phyloP scores from a whole-genome alignment of 2,888 invertebrate species.

The Actias luna region DNA sequence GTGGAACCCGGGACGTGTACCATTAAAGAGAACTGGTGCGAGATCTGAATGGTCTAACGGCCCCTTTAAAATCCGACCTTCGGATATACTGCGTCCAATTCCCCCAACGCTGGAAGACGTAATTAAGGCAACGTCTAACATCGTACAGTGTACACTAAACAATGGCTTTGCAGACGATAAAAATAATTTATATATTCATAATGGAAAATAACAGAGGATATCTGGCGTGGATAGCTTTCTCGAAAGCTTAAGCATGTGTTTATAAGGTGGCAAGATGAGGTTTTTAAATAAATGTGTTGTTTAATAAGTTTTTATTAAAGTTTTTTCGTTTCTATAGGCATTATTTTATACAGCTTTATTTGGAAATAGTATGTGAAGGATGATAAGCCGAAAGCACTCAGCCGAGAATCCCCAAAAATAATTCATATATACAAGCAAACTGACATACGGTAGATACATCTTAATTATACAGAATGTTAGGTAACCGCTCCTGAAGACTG shows the following conservation, averaged over 20 bases:
- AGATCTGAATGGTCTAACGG: neutral
- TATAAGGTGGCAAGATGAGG: neutral
- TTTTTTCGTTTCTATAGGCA: too few relatives aligned
- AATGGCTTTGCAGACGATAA: constrained; percentile 8
- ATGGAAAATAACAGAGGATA: constrained; percentile 7
- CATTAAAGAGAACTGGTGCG: neutral
- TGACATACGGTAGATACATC: too few relatives aligned
- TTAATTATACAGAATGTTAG: too few relatives aligned
- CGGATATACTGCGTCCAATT: constrained; percentile 3
- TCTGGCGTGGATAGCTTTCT: neutral
- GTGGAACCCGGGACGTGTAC: neutral
- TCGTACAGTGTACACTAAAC: neutral
- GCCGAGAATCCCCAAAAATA: too few relatives aligned
- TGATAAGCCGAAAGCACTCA: too few relatives aligned
- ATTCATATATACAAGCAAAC: too few relatives aligned
- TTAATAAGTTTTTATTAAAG: too few relatives aligned
- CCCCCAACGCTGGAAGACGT: neutral
- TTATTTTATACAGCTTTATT: too few relatives aligned
- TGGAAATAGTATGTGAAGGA: too few relatives aligned
- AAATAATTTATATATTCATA: constrained; percentile 12
- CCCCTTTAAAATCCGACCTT: neutral
- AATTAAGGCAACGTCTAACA: constrained; percentile 5
- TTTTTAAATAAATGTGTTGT: too few relatives aligned
- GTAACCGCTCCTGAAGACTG: too few relatives aligned
- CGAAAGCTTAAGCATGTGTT: neutral